These are phyloP conservation scores for Cremastinae sp. DNA, from an alignment of 2,888 invertebrate species.

Conservation along the genomic window DNA sequence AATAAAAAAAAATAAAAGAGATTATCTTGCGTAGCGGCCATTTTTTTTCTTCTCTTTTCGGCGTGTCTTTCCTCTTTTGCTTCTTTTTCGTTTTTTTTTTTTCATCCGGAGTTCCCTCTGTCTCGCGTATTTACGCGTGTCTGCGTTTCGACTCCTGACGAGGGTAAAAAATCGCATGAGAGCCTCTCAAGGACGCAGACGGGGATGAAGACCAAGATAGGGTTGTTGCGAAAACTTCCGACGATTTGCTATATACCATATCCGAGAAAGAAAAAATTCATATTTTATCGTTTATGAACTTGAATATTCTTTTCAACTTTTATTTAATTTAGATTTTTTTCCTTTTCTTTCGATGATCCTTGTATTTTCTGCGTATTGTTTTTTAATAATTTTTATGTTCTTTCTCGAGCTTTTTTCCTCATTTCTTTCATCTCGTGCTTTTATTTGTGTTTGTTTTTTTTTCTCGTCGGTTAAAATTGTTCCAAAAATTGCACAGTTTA, in stretches of 20 bases:
- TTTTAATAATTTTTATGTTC: too few relatives aligned
- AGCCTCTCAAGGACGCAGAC: conserved; percentile 65
- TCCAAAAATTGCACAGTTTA: too few relatives aligned
- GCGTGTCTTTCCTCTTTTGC: conserved; percentile 11
- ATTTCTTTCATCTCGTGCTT: background rate
- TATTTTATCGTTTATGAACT: too few relatives aligned
- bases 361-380: too few relatives aligned
- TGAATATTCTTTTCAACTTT: too few relatives aligned
- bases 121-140: conserved; percentile 35
- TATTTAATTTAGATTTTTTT: too few relatives aligned
- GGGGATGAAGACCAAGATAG: conserved; percentile 6
- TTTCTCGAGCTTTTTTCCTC: too few relatives aligned
- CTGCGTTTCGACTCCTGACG: conserved; percentile 24
- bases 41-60: conserved; percentile 17
- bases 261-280: conserved; percentile 4
- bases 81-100: conserved; percentile 9
- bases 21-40: conserved; percentile 18
- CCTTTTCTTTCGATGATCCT: too few relatives aligned
- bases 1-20: background rate
- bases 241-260: conserved; percentile 10
- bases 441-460: conserved; percentile 8
- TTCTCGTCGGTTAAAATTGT: background rate
- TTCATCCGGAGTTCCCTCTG: conserved; percentile 19
- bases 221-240: conserved; percentile 24
- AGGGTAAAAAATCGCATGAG: conserved; percentile 50